A percentile compares a stretch with the other conserved stretches of the same genome.
phyloP scores from a whole-genome alignment of 2,113 vertebrate species.

The Cathartes aura region DNA sequence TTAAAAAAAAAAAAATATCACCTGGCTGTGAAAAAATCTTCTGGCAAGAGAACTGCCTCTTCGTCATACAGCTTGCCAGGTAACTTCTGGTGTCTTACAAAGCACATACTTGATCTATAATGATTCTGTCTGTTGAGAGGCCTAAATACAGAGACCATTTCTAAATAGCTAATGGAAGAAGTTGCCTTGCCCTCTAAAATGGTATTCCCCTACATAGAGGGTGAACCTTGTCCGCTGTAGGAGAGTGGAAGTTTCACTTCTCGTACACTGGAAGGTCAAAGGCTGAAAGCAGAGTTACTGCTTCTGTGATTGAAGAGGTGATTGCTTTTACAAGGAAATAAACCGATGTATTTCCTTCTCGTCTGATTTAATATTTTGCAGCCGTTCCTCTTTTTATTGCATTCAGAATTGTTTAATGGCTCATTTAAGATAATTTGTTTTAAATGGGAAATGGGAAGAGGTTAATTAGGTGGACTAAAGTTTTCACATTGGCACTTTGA shows the following conservation, averaged over 20 bases:
- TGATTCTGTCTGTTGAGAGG: not conserved
- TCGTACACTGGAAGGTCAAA: not conserved
- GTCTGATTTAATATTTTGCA: slow-evolving; percentile 3
- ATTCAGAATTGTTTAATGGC: slow-evolving; percentile 53
- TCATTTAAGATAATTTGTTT: slow-evolving; percentile 58
- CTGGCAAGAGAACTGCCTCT: not conserved
- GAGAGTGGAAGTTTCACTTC: not conserved
- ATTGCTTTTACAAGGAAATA: slow-evolving; percentile 36
- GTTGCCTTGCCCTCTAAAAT: not conserved
- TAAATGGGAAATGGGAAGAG: slow-evolving; percentile 49
- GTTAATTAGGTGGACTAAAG: slow-evolving; percentile 32
- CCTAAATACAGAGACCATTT: not conserved
- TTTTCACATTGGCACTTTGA: slow-evolving; percentile 54
- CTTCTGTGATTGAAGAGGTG: not conserved
- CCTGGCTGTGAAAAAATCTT: not conserved
- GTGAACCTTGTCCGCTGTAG: not conserved
- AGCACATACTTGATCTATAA: not conserved
- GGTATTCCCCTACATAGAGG: not conserved
- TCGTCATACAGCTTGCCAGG: not conserved
- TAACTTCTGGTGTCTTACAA: not conserved
- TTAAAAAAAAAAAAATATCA: not conserved
- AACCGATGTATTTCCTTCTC: not conserved
- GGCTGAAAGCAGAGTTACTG: not conserved
- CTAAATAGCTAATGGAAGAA: not conserved
- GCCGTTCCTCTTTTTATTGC: slow-evolving; percentile 14